Conservation (phyloP, 2,113 vertebrate species). For the Procavia capensis region DNA sequence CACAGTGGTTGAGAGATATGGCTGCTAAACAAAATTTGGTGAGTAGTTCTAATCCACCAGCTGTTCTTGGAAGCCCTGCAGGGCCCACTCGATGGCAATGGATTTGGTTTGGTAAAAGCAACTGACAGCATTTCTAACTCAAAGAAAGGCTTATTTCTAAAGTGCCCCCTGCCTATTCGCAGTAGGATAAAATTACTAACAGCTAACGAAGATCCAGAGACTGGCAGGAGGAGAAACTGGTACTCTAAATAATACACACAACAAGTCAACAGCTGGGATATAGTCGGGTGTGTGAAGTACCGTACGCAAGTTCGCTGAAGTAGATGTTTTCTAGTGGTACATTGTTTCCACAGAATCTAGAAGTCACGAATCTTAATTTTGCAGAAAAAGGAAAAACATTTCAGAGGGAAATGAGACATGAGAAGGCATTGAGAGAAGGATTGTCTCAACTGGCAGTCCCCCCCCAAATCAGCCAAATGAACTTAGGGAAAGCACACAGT, state of each 20-base stretch:
- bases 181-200: not conserved
- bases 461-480: not conserved
- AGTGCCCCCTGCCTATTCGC: not conserved
- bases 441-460: not conserved
- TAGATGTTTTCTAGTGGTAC: not conserved
- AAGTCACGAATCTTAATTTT: conserved; percentile 2
- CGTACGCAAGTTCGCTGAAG: not conserved
- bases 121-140: not conserved
- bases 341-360: not conserved
- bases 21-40: too few species aligned
- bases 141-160: not conserved
- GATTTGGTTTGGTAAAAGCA: not conserved
- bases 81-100: too few species aligned
- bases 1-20: too few species aligned
- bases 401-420: not conserved
- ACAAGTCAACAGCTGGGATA: not conserved
- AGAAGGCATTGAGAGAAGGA: not conserved
- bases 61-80: too few species aligned
- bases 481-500: not conserved
- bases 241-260: not conserved
- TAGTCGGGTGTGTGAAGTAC: not conserved
- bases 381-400: not conserved
- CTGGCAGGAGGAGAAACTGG: not conserved
- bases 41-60: too few species aligned
- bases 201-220: not conserved